phyloP scores from a whole-genome alignment of 2,888 invertebrate genomes.

The Pheosia gnoma region DNA sequence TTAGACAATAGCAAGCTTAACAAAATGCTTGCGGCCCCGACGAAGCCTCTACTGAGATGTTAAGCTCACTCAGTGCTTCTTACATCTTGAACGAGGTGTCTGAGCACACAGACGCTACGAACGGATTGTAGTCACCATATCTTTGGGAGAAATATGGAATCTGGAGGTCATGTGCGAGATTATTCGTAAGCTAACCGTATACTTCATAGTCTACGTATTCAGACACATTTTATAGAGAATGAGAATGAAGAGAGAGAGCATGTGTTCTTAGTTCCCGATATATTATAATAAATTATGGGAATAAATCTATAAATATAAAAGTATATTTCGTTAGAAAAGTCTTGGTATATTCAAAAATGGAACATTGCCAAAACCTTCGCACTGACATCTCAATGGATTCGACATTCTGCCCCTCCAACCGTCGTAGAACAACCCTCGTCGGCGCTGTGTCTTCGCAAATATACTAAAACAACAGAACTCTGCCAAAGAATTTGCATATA shows the following conservation, averaged over 20 bases:
- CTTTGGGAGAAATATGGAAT: constrained; percentile 16
- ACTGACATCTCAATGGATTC: constrained; percentile 21
- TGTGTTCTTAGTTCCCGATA: too few relatives aligned
- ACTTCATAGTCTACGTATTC: too few relatives aligned
- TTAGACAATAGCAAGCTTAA: constrained; percentile 26
- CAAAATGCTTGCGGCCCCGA: constrained; percentile 30
- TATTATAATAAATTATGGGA: too few relatives aligned
- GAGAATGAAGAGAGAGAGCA: too few relatives aligned
- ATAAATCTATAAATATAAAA: too few relatives aligned
- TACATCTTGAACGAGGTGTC: constrained; percentile 32
- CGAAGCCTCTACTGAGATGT: constrained; percentile 26
- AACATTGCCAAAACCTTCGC: constrained; percentile 15
- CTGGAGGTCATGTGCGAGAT: constrained; percentile 1
- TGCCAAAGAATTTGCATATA: not conserved
- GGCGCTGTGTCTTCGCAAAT: constrained; percentile 16
- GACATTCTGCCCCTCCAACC: constrained; percentile 14
- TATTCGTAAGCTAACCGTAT: too few relatives aligned
- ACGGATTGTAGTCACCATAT: constrained; percentile 26
- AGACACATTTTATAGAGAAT: too few relatives aligned
- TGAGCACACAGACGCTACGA: constrained; percentile 24
- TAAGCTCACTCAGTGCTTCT: constrained; percentile 39
- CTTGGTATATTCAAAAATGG: constrained; percentile 19
- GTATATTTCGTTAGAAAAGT: constrained; percentile 17
- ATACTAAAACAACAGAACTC: not conserved
- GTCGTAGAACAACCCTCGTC: constrained; percentile 12